Evolutionary conservation across 2,888 invertebrate genomes (phyloP).

Genomic region (Aleiodes testaceus): DNA sequence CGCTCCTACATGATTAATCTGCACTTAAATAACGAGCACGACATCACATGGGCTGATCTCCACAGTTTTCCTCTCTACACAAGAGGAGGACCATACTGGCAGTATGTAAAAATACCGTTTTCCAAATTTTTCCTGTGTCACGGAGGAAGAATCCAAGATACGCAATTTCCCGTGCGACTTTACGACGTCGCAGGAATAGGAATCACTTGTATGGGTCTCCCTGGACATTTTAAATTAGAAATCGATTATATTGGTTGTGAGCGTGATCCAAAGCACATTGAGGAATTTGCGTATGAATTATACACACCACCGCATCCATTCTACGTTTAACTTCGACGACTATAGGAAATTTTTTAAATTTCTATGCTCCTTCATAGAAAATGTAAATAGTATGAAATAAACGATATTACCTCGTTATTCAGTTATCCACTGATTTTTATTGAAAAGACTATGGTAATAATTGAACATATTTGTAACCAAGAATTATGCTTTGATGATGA

Average conservation of each 20-base stretch:
- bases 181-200: constrained; percentile 83
- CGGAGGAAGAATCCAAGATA: constrained; percentile 91
- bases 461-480: neutral
- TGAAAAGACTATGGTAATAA: neutral
- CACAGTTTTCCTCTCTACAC: constrained; percentile 92
- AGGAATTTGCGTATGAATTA: constrained; percentile 95
- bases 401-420: constrained; percentile 32
- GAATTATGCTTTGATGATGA: neutral
- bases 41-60: constrained; percentile 91
- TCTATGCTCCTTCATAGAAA: too few relatives aligned
- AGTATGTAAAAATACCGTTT: constrained; percentile 90
- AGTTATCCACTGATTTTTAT: constrained; percentile 39
- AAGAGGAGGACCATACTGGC: constrained; percentile 99
- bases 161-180: constrained; percentile 79
- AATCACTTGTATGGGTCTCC: constrained; percentile 85
- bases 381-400: constrained; percentile 34
- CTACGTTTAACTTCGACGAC: constrained; percentile 37
- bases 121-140: constrained; percentile 90
- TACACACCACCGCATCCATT: constrained; percentile 75
- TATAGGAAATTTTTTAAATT: too few relatives aligned
- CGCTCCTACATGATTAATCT: constrained; percentile 90
- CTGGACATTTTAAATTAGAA: constrained; percentile 91
- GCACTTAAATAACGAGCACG: constrained; percentile 83
- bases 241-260: constrained; percentile 94
- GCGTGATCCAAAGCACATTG: constrained; percentile 84